Evolutionary conservation across 2,888 invertebrate genomes (phyloP).

Genomic region (Lagria hirta): DNA sequence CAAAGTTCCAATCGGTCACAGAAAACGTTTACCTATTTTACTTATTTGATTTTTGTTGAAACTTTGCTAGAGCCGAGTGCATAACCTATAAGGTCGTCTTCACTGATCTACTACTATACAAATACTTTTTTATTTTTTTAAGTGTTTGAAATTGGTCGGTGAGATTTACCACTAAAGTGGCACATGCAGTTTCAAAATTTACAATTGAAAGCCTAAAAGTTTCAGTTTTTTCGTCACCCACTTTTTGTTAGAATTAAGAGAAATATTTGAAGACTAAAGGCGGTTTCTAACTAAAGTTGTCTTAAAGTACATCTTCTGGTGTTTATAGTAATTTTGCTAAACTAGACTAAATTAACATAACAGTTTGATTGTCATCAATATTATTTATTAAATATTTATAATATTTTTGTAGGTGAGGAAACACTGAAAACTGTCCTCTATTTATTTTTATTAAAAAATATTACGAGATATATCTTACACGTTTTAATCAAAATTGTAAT

Average conservation of each 20-base stretch:
- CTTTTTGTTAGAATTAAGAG: constrained; percentile 16
- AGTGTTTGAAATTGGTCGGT: constrained; percentile 50
- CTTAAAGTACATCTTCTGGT: constrained; percentile 15
- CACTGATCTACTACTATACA: constrained; percentile 39
- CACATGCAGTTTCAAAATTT: constrained; percentile 41
- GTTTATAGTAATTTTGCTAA: constrained; percentile 15
- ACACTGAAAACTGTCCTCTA: constrained; percentile 15
- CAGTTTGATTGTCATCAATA: constrained; percentile 29
- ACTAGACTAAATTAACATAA: constrained; percentile 17
- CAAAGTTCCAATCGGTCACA: constrained; percentile 8
- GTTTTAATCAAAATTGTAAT: constrained; percentile 30
- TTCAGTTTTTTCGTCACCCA: constrained; percentile 39
- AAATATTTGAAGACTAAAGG: too few relatives aligned
- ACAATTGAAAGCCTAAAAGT: constrained; percentile 35
- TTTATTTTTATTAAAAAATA: constrained; percentile 27
- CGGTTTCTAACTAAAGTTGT: constrained; percentile 22
- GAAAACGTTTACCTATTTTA: constrained; percentile 8
- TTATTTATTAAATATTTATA: constrained; percentile 25
- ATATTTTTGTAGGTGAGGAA: constrained; percentile 20
- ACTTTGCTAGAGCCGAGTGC: constrained; percentile 22
- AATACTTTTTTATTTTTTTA: constrained; percentile 37
- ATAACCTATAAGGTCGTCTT: constrained; percentile 24
- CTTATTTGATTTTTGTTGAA: constrained; percentile 4
- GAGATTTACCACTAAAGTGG: constrained; percentile 40
- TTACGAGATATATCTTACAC: constrained; percentile 18